Evolutionary conservation across 2,888 invertebrate genomes (phyloP).

Genomic region (Hydropsyche betteni): DNA sequence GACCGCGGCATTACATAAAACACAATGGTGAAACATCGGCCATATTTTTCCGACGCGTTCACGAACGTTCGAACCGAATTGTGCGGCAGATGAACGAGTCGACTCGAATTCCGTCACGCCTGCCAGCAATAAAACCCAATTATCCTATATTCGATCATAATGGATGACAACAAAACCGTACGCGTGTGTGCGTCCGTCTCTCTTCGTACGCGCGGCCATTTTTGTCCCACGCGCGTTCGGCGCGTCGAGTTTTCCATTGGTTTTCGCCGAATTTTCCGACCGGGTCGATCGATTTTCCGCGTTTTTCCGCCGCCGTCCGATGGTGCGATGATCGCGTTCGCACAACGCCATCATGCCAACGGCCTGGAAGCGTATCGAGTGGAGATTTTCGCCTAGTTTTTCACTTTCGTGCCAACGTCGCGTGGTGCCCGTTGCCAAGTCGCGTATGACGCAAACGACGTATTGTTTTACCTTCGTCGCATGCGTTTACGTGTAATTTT

Average conservation of each 20-base stretch:
- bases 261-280: background rate
- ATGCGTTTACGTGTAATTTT: background rate
- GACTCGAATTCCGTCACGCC: conserved; percentile 46
- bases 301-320: background rate
- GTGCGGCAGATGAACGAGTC: too few relatives aligned
- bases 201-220: too few relatives aligned
- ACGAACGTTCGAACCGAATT: too few relatives aligned
- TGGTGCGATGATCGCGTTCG: background rate
- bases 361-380: conserved; percentile 25
- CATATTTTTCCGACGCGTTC: too few relatives aligned
- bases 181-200: background rate
- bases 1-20: too few relatives aligned
- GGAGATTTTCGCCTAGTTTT: conserved; percentile 49
- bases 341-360: background rate
- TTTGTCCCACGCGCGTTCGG: too few relatives aligned
- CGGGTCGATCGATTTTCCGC: background rate
- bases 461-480: conserved; percentile 36
- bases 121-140: conserved; percentile 46
- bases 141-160: conserved; percentile 48
- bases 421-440: conserved; percentile 35
- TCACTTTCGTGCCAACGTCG: conserved; percentile 49
- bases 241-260: too few relatives aligned
- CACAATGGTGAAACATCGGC: too few relatives aligned
- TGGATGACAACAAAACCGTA: conserved; percentile 38
- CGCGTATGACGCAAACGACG: conserved; percentile 36